Conservation (phyloP, 92 coral and sea anemone genomes). For the Heliopora coerulea region DNA sequence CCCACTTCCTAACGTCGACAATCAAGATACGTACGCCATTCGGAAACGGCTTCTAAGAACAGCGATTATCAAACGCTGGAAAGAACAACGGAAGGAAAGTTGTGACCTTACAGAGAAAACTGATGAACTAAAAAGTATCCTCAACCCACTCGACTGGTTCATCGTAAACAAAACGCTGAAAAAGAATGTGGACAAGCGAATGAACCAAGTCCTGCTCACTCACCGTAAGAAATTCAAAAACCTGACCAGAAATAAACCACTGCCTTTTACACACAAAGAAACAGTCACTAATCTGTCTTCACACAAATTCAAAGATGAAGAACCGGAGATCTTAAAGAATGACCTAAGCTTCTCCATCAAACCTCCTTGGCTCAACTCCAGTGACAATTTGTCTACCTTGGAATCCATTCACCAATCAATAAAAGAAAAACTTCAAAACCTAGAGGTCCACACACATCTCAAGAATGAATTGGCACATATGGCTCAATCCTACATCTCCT, state of each 20-base stretch:
- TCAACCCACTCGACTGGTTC: slow-evolving; percentile 14
- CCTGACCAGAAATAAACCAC: slow-evolving; percentile 19
- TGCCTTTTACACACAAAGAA: slow-evolving; percentile 50
- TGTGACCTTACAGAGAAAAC: slow-evolving; percentile 11
- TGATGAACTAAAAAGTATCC: slow-evolving; percentile 1
- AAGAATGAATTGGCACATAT: slow-evolving; percentile 38
- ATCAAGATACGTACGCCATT: slow-evolving; percentile 14
- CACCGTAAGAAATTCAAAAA: slow-evolving; percentile 2
- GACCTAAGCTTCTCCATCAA: slow-evolving; percentile 49
- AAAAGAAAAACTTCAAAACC: slow-evolving; percentile 35
- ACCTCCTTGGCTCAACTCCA: slow-evolving; percentile 46
- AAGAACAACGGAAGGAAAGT: slow-evolving; percentile 1
- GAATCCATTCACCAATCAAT: slow-evolving; percentile 41
- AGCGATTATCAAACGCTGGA: slow-evolving; percentile 11
- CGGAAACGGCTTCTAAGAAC: slow-evolving; percentile 16
- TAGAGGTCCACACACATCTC: slow-evolving; percentile 22
- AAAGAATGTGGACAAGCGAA: slow-evolving; percentile 2
- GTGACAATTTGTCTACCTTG: slow-evolving; percentile 44
- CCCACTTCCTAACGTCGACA: slow-evolving; percentile 22
- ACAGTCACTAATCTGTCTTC: slow-evolving; percentile 52
- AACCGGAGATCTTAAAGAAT: slow-evolving; percentile 46
- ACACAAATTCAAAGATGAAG: slow-evolving; percentile 2
- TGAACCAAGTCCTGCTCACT: neutral
- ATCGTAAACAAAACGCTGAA: slow-evolving; percentile 15
- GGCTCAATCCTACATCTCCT: slow-evolving; percentile 24